phyloP scores from a whole-genome alignment of 2,113 vertebrate species.

The Rissa tridactyla region DNA sequence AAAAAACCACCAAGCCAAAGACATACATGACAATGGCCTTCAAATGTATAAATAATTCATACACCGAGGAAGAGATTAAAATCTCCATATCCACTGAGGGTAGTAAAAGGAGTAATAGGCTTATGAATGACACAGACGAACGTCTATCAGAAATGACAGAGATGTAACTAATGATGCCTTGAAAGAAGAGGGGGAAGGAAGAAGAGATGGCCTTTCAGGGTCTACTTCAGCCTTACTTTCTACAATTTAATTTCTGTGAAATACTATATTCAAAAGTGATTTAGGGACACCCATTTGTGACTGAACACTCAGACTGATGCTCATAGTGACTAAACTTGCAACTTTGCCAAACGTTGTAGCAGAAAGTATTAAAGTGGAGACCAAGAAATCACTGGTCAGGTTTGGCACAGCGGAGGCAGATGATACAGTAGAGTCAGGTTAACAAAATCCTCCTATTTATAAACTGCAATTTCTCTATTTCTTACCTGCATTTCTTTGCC shows the following conservation, averaged over 20 bases:
- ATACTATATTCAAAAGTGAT: background rate
- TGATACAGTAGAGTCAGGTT: background rate
- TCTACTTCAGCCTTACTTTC: background rate
- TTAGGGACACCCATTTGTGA: background rate
- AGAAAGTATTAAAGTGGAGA: background rate
- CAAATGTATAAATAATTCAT: background rate
- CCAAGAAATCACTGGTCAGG: background rate
- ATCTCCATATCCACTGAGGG: background rate
- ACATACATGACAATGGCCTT: background rate
- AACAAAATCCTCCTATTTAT: background rate
- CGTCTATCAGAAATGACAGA: background rate
- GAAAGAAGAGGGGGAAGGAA: background rate
- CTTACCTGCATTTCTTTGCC: slow-evolving; percentile 83
- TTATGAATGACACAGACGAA: background rate
- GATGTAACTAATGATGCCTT: background rate
- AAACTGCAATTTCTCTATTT: background rate
- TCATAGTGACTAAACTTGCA: background rate
- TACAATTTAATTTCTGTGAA: background rate
- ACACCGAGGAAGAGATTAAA: background rate
- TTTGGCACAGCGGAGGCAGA: background rate
- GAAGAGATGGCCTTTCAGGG: background rate
- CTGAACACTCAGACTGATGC: background rate
- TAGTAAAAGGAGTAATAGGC: background rate
- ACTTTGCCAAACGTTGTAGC: background rate
- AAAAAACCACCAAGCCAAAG: background rate